Evolutionary conservation across 2,113 vertebrate genomes (phyloP), one percentile per base, ranked within the genome.

Genomic region (Tupaia chinensis): DNA sequence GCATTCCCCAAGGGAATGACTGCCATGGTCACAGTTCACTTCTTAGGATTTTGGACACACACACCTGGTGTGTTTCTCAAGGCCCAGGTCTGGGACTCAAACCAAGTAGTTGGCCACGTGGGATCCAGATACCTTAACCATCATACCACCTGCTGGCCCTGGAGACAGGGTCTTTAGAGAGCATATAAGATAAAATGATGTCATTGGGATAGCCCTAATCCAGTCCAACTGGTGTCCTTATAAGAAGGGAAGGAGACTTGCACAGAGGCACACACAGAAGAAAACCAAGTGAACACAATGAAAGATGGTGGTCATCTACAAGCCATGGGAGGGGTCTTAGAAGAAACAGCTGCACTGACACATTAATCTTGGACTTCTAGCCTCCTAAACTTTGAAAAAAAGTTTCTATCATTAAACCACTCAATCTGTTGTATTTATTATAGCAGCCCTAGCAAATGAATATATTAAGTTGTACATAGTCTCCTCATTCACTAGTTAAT

Each of bases 141-240:
- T 44, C 44, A 44, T 44, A 44, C 44, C 44, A 44, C 44, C 44
- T 44, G 44, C 44, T 44, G 5, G 44, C 44, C 44, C 44, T 44
- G 19, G 53, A 87, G 20, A 61, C 19, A 94, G 74, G 25, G 15
- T 68, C 27, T 94, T 87, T 68, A 83, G 65, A 76, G 80, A 94
- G 70, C 20, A n/a, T 44, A 72, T 82, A 78, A 91, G 16, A 27
- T 73, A 77, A 83, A 90, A 69, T 74, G 60, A 93, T 3, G 29
- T 74, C 58, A 82, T 13, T 63, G 29, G 32, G 44, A n/a, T 81
- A 19, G 58, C 32, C 34, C 68, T 89, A 79, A 94, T 63, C 25
- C 54, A 80, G 22, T n/a, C 83, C 85, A 34, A 72, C 65, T 53
- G 22, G 1, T 14, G 6, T 44, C 85, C 53, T 86, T 81, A 34